Evolutionary conservation across 2,797 vertebrate species (phyloP), one percentile per base, ranked within the genome.

Genomic region (Lagodon rhomboides): DNA sequence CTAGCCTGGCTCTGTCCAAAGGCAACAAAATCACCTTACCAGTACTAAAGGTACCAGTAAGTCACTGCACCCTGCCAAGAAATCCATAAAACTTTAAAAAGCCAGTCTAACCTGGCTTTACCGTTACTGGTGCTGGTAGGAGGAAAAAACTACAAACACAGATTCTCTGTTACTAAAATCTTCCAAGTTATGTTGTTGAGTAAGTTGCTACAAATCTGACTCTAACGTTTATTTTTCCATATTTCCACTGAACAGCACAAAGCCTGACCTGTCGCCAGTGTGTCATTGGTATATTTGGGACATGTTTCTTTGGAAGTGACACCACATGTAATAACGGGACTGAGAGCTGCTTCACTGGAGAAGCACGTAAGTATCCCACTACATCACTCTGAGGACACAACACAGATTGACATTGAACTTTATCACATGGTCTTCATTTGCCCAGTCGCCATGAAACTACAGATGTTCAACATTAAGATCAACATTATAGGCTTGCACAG

Each of bases 201-300:
- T 64, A 25, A 68, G 23, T 71, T 53, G 6, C 11, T 56, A 56
- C 50, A 1, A 38, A 56, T 22, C 50, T 66, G 15, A 68, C 34
- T 0, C 27, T 55, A 1, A 12, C 2, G 4, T 12, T 27, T 13
- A 51, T 34, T 5, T 30, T 51, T 43, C 1, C 44, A 58, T 75
- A 11, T 25, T 59, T 66, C 10, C 20, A 12, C 3, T 67, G 4
- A 73, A 76, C 84, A 94, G 91, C 72, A 2, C 75, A 91, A 4
- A 68, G 87, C 27, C 75, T 94, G 56, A 63, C 2, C 20, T 94
- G 93, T 44, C 73, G 18, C 0, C 43, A 60, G 43, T 93, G 94
- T 38, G 1, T 30, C 0, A 0, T 93, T 0, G 85, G 81, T 0
- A 0, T 93, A 4, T 60, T 90, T 5, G 83, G 72, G 2, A 9